Evolutionary conservation across 2,888 invertebrate species (phyloP).

Genomic region (Axea sp.): DNA sequence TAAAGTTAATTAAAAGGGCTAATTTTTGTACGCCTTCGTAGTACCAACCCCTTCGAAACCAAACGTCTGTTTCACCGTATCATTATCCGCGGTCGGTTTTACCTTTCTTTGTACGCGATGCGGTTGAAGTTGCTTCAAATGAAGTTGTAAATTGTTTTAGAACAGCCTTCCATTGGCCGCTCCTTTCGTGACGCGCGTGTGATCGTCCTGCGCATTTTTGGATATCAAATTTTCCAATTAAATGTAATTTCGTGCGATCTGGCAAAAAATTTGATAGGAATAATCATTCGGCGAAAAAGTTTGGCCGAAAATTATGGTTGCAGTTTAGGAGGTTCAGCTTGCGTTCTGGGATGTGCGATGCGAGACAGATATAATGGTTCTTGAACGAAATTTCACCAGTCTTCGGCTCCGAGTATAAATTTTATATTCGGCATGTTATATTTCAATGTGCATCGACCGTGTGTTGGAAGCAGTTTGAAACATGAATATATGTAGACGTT

Average conservation of each 20-base stretch:
- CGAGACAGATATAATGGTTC: too few species aligned
- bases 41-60: conserved; percentile 27
- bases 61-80: conserved; percentile 39
- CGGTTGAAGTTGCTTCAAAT: conserved; percentile 1
- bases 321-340: too few species aligned
- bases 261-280: conserved; percentile 38
- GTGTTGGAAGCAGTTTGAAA: too few species aligned
- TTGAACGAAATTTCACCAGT: too few species aligned
- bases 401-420: too few species aligned
- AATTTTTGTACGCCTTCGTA: conserved; percentile 54
- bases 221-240: conserved; percentile 32
- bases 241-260: conserved; percentile 19
- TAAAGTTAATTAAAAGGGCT: conserved; percentile 61
- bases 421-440: too few species aligned
- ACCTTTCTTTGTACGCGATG: conserved; percentile 21
- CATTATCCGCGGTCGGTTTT: conserved; percentile 43
- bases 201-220: conserved; percentile 6
- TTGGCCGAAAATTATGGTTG: conserved; percentile 2
- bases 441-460: too few species aligned
- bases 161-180: neutral
- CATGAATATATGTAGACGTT: too few species aligned
- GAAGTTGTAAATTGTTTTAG: conserved; percentile 10
- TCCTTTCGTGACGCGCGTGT: conserved; percentile 20
- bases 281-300: conserved; percentile 16
- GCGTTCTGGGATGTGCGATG: too few species aligned